Evolutionary conservation across 2,888 invertebrate species (phyloP), one percentile per base, ranked within the genome.

Genomic region (Tetranychus piercei): DNA sequence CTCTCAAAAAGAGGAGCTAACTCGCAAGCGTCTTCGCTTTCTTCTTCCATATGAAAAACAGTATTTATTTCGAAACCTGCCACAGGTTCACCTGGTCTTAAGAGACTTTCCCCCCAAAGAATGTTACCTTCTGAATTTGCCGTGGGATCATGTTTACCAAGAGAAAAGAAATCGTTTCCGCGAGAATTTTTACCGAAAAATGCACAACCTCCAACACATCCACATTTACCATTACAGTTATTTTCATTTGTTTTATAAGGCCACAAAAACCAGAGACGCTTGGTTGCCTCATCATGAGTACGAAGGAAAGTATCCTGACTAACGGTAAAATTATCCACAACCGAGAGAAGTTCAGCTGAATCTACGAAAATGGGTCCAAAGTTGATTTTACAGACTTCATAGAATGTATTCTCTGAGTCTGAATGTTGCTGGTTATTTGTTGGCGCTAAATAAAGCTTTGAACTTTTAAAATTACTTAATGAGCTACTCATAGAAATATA

Each of bases 221-320:
- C 97, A 82, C 97, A 99, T 79, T 90, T 90, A 44, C 82, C 83
- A 8, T 44, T 71, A 5, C 18, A 34, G 11, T 71, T 44, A 44
- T 20, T n/a, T 15, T 34, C 18, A 44, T 34, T 73, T 44, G 73
- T 64, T 22, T 55, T 15, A 44, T 85, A 85, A 0, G 90, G 88
- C 96, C 96, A 97, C 44, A 99, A 83, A 81, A 99, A 97, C 92
- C 94, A 94, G 64, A 99, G 84, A 75, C 94, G 87, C 81, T 91
- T 91, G 0, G 88, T 88, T 79, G 88, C 87, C 34, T 88, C 88
- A 83, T 99, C 97, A 80, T 86, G 86, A 6, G 80, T 77, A 76
- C 81, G 81, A 18, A 86, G 80, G 79, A 86, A 86, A 23, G 78
- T 77, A 76, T 82, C 80, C 78, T 84, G 84, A 4, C 82, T 76